A percentile compares a stretch with the other conserved stretches of the same genome.
phyloP scores from a whole-genome alignment of 1,140 invertebrate species.

The Nautilus pompilius region DNA sequence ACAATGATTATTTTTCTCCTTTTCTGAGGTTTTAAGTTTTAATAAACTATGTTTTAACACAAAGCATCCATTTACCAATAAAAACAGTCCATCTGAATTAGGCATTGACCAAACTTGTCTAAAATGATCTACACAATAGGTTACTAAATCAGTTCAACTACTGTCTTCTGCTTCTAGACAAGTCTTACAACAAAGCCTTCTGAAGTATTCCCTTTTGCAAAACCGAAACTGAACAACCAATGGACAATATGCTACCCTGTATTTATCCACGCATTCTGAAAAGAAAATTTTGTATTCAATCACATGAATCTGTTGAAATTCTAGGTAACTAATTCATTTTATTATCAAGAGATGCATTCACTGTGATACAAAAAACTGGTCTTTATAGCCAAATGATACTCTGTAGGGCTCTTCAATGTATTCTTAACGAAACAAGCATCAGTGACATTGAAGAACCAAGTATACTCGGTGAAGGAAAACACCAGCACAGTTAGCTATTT shows the following conservation, averaged over 20 bases:
- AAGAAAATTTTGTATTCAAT: constrained; percentile 1
- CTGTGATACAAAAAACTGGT: no score
- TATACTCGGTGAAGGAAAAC: no score
- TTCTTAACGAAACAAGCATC: neutral
- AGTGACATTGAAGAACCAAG: no score
- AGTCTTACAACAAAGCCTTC: constrained; percentile 42
- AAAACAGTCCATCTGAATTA: neutral
- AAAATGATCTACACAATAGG: neutral
- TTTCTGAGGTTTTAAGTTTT: neutral
- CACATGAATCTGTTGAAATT: neutral
- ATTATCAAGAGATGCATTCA: neutral
- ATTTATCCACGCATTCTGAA: constrained; percentile 39
- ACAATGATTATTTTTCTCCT: neutral
- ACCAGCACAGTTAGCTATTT: no score
- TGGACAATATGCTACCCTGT: constrained; percentile 38
- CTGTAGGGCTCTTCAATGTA: no score
- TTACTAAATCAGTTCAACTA: neutral
- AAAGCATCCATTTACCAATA: neutral
- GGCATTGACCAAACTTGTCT: neutral
- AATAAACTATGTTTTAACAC: neutral
- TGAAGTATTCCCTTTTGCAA: constrained; percentile 41
- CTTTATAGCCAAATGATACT: no score
- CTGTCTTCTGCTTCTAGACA: constrained; percentile 17
- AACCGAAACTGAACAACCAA: constrained; percentile 39
- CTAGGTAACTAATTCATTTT: neutral